Evolutionary conservation across 2,113 vertebrate species (phyloP).

Genomic region (Oryzias curvinotus): DNA sequence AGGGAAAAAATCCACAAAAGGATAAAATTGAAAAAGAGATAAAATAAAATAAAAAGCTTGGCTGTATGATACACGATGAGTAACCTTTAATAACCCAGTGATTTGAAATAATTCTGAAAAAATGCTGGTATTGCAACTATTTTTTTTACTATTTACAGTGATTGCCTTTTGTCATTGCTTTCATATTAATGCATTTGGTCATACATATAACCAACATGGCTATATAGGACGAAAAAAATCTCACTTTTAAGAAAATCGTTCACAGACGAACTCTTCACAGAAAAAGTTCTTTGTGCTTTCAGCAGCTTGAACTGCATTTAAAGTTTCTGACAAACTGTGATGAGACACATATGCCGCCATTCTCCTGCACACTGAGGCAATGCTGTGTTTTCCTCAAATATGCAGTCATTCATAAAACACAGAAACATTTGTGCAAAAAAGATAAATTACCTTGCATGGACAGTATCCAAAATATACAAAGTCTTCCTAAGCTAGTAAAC

Average conservation of each 20-base stretch:
- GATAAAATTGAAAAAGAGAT: slow-evolving; percentile 16
- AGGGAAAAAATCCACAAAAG: not conserved
- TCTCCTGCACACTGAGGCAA: not conserved
- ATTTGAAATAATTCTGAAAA: slow-evolving; percentile 5
- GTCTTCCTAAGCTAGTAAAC: slow-evolving; percentile 65
- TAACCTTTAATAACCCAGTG: slow-evolving; percentile 18
- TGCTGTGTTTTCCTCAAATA: slow-evolving; percentile 1
- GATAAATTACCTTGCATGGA: slow-evolving; percentile 22
- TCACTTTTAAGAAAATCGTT: slow-evolving; percentile 40
- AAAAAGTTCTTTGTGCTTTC: slow-evolving; percentile 60
- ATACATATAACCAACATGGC: too few species aligned
- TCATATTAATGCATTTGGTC: slow-evolving; percentile 11
- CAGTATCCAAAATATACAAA: slow-evolving; percentile 26
- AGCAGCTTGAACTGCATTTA: slow-evolving; percentile 34
- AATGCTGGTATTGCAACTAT: too few species aligned
- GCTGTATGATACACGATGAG: not conserved
- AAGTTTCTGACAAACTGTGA: slow-evolving; percentile 20
- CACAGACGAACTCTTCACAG: slow-evolving; percentile 35
- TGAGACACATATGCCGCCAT: slow-evolving; percentile 39
- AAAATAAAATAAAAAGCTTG: not conserved
- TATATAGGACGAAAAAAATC: slow-evolving; percentile 16
- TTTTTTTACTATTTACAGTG: too few species aligned
- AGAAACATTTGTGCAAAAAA: slow-evolving; percentile 7
- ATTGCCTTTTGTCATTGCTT: slow-evolving; percentile 9
- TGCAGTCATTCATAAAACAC: slow-evolving; percentile 14